Evolutionary conservation across 2,113 vertebrate genomes (phyloP).

Genomic region (Cisticola juncidis): DNA sequence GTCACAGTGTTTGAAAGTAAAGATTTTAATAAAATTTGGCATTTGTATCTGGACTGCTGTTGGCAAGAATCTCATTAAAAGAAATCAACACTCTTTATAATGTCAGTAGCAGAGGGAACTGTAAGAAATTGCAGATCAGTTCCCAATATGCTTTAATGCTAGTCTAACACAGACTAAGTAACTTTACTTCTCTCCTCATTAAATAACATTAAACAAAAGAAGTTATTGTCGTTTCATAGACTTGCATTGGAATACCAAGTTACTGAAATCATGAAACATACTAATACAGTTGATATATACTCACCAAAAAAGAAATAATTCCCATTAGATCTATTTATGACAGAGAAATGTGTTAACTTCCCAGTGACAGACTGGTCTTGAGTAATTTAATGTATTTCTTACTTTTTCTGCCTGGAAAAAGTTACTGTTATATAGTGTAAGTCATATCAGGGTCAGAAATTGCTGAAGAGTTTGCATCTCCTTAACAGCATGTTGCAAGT

Average conservation of each 20-base stretch:
- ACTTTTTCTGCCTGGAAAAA: neutral
- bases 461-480: neutral
- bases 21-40: conserved; percentile 23
- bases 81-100: neutral
- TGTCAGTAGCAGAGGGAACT: neutral
- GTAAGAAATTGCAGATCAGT: neutral
- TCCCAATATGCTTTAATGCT: neutral
- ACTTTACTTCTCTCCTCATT: neutral
- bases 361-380: neutral
- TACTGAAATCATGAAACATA: neutral
- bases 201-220: neutral
- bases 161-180: neutral
- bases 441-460: neutral
- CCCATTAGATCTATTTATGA: neutral
- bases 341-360: neutral
- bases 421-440: neutral
- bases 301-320: neutral
- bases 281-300: neutral
- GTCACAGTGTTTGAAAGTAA: neutral
- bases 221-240: neutral
- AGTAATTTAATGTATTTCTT: neutral
- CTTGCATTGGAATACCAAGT: neutral
- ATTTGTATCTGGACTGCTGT: neutral
- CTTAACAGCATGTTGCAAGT: neutral
- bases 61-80: conserved; percentile 13